phyloP scores from a whole-genome alignment of 1,140 invertebrate species.

The Ostrea edulis region DNA sequence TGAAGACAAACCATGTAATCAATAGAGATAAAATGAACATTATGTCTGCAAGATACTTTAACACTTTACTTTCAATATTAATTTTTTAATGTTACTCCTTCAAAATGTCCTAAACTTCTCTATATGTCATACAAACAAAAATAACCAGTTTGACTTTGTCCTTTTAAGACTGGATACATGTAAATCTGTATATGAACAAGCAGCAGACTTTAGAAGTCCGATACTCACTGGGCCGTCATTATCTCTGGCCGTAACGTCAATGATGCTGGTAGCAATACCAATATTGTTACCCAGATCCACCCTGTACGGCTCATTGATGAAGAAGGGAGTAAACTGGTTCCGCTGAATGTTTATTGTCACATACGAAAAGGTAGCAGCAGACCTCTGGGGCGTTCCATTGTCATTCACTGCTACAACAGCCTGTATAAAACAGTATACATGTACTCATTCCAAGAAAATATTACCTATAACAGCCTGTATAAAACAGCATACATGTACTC shows the following conservation, averaged over 20 bases:
- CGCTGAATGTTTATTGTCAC: slow-evolving; percentile 60
- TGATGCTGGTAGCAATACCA: slow-evolving; percentile 34
- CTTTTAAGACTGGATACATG: too few relatives aligned
- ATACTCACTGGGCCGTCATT: slow-evolving; percentile 51
- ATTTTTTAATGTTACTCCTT: too few relatives aligned
- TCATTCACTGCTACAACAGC: slow-evolving; percentile 62
- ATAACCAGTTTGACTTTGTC: too few relatives aligned
- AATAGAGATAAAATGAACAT: background rate
- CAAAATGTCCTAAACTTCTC: too few relatives aligned
- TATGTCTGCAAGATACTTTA: background rate
- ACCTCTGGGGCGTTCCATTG: slow-evolving; percentile 47
- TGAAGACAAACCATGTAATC: background rate
- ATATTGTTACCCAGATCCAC: slow-evolving; percentile 46
- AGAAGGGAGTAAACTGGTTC: slow-evolving; percentile 64
- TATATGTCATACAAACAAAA: too few relatives aligned
- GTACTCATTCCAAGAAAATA: too few relatives aligned
- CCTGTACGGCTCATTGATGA: slow-evolving; percentile 60
- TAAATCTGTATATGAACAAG: too few relatives aligned
- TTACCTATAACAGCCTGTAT: slow-evolving; percentile 59
- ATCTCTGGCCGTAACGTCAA: slow-evolving; percentile 19
- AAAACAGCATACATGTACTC: too few relatives aligned
- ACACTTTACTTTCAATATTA: background rate
- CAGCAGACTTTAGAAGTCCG: background rate
- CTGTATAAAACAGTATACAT: slow-evolving; percentile 48
- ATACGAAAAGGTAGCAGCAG: slow-evolving; percentile 5